Conservation (phyloP, 2,113 vertebrate species). For the Macroglossus sobrinus region DNA sequence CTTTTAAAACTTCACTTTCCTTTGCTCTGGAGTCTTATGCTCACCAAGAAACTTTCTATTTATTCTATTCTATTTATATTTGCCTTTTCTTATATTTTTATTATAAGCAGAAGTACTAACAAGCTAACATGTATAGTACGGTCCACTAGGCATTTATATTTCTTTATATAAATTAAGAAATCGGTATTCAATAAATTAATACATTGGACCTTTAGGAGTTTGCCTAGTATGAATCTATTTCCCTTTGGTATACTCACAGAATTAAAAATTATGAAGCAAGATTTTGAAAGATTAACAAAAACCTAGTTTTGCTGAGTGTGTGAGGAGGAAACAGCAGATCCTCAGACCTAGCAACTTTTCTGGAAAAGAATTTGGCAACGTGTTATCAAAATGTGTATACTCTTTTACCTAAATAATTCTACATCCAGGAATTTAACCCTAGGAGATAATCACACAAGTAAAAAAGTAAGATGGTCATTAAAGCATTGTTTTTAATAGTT, state of each 20-base stretch:
- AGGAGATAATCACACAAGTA: not conserved
- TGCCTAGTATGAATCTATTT: not conserved
- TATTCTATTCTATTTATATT: not conserved
- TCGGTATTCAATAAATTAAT: not conserved
- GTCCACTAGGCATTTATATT: not conserved
- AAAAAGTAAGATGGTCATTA: not conserved
- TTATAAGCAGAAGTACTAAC: not conserved
- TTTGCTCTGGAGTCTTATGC: not conserved
- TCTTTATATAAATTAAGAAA: not conserved
- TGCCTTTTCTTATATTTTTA: not conserved
- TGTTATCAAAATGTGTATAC: not conserved
- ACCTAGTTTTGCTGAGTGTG: not conserved
- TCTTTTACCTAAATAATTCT: not conserved
- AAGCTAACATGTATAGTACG: not conserved
- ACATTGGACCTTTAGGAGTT: not conserved
- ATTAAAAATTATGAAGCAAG: slow-evolving; percentile 15
- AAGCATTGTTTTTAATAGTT: not conserved
- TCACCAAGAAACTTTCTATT: not conserved
- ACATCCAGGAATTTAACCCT: not conserved
- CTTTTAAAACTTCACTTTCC: not conserved
- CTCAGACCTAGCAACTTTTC: not conserved
- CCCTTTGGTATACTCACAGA: not conserved
- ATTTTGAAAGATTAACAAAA: slow-evolving; percentile 20
- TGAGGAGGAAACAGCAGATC: not conserved
- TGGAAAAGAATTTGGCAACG: not conserved